Evolutionary conservation across 1,140 invertebrate species (phyloP).

Genomic region (Brachionus paranguensis): DNA sequence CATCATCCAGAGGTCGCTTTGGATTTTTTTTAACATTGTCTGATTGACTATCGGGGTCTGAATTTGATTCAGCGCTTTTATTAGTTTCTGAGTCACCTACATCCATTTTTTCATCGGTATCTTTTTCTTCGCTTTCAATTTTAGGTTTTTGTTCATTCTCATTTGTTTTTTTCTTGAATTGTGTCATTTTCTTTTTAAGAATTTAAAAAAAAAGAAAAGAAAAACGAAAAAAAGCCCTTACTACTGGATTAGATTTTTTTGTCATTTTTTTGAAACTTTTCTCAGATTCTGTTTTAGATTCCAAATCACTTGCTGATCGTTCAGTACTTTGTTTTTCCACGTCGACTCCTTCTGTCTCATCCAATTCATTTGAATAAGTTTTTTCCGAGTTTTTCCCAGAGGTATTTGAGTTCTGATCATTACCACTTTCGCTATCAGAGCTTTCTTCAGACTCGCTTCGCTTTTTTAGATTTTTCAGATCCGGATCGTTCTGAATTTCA

Average conservation of each 20-base stretch:
- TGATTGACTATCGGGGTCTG: neutral
- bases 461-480: neutral
- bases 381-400: constrained; percentile 58
- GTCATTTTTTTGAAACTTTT: neutral
- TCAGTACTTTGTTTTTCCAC: constrained; percentile 43
- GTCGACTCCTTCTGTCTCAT: constrained; percentile 42
- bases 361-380: constrained; percentile 51
- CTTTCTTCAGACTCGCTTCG: neutral
- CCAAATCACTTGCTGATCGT: constrained; percentile 41
- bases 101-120: neutral
- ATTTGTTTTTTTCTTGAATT: neutral
- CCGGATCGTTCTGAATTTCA: constrained; percentile 62
- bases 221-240: too few relatives aligned
- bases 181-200: neutral
- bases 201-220: neutral
- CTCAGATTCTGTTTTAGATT: constrained; percentile 13
- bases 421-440: neutral
- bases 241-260: neutral
- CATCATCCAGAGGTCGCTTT: neutral
- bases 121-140: neutral
- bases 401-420: neutral
- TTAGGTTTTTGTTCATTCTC: neutral
- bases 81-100: neutral
- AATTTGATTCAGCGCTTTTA: neutral
- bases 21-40: neutral